Evolutionary conservation across 2,888 invertebrate genomes (phyloP), one percentile per base, ranked within the genome.

Genomic region (Xanthia togata): DNA sequence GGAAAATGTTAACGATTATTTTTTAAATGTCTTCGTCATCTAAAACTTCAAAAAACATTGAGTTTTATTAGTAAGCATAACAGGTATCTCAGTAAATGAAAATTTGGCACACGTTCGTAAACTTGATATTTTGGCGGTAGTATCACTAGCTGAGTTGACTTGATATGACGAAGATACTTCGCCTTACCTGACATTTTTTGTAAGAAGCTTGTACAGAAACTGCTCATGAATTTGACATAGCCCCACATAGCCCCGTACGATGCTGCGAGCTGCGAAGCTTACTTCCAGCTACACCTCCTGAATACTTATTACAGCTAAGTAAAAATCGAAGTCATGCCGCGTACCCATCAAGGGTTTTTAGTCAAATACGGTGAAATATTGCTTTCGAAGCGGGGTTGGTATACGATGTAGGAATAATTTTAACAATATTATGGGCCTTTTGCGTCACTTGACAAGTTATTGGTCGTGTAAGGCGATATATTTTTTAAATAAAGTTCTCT

Each of bases 201-300:
- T 87, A 89, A 88, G 86, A 76, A 89, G 86, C 82, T 88, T 86
- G 83, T 87, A 86, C 86, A 76, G 85, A 86, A 87, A 85, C 87
- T 84, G 79, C 89, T 91, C 91, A 90, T 92, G 92, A 92, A 92
- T 92, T 91, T 91, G 89, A 88, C 88, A 92, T 91, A 87, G 80
- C 84, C 87, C 72, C 87, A 85, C 87, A 91, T 88, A 86, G 83
- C 82, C 85, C 68, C 86, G 83, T 77, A 84, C 85, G 86, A 78
- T 84, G 81, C 88, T 85, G 83, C 62, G 78, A 82, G 78, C 83
- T 80, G 69, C 84, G 87, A 89, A 88, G 91, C 90, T 87, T 90
- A 90, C 89, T 89, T 86, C 87, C 82, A 84, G 84, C 79, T 79
- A 90, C 89, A 86, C 84, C 71, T 74, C 78, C 88, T 80, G 90